A percentile compares a stretch with the other conserved stretches of the same genome.
Evolutionary conservation across 2,797 vertebrate species (phyloP).

Genomic region (Meda fulgida): DNA sequence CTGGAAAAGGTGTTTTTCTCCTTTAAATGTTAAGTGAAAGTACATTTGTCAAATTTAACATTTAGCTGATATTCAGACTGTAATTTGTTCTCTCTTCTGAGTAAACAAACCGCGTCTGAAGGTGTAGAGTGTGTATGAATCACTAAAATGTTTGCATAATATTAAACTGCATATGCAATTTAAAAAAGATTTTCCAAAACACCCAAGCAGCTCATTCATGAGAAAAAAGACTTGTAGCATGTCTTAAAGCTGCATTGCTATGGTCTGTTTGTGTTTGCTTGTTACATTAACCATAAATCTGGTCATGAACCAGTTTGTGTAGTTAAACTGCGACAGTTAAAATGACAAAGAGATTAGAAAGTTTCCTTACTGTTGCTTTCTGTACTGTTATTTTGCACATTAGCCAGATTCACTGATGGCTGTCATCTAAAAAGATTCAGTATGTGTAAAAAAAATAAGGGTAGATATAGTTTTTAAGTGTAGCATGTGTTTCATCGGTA

Average conservation of each 20-base stretch:
- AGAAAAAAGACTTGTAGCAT: constrained; percentile 34
- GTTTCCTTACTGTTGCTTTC: background rate
- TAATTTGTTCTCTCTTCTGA: constrained; percentile 21
- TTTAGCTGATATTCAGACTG: constrained; percentile 23
- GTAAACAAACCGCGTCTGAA: constrained; percentile 17
- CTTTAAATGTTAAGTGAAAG: constrained; percentile 4
- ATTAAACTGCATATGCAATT: constrained; percentile 32
- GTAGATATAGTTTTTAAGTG: constrained; percentile 21
- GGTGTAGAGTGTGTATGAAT: constrained; percentile 11
- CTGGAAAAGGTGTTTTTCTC: background rate
- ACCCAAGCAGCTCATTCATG: constrained; percentile 13
- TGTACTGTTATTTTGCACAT: constrained; percentile 10
- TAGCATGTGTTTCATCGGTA: constrained; percentile 66
- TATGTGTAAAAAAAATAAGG: constrained; percentile 24
- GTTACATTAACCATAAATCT: constrained; percentile 7
- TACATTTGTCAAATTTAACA: constrained; percentile 23
- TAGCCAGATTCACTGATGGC: constrained; percentile 9
- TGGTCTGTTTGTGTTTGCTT: constrained; percentile 17
- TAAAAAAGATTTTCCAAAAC: constrained; percentile 28
- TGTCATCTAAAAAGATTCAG: constrained; percentile 25
- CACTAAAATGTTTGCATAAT: constrained; percentile 30
- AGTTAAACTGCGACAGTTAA: background rate
- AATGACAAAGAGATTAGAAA: background rate
- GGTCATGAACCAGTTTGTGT: background rate
- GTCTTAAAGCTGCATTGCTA: constrained; percentile 31